Percentiles rank a stretch among this genome's conserved stretches.
Evolutionary conservation across 1,140 invertebrate genomes (phyloP).

Genomic region (Cherax quadricarinatus): DNA sequence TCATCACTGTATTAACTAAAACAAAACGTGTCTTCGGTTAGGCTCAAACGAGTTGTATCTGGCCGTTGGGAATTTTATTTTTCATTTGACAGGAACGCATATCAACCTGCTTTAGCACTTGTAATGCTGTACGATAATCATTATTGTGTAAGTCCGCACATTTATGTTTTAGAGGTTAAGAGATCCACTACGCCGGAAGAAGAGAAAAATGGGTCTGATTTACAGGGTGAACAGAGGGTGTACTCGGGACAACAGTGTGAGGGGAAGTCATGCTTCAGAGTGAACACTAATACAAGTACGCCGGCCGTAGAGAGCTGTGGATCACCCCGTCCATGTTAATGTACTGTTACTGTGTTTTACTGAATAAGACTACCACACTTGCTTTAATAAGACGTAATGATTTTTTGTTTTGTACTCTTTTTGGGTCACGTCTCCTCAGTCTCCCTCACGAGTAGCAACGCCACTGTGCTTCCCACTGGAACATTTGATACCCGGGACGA

Average conservation of each 20-base stretch:
- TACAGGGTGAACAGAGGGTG: neutral
- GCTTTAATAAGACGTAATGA: conserved; percentile 37
- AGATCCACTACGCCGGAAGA: conserved; percentile 15
- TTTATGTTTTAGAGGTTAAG: conserved; percentile 60
- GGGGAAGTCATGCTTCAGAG: neutral
- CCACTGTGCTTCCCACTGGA: neutral
- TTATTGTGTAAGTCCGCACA: conserved; percentile 68
- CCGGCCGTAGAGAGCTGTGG: conserved; percentile 48
- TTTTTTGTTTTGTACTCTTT: conserved; percentile 43
- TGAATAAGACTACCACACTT: conserved; percentile 37
- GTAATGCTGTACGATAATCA: conserved; percentile 67
- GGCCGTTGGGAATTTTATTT: neutral
- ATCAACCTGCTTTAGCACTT: conserved; percentile 65
- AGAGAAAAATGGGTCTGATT: neutral
- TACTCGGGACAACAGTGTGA: neutral
- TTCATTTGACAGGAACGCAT: conserved; percentile 55
- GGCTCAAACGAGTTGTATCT: neutral
- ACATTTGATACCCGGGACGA: neutral
- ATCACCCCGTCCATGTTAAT: conserved; percentile 68
- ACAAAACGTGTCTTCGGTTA: neutral
- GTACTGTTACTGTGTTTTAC: conserved; percentile 62
- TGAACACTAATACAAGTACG: neutral
- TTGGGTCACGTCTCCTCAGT: conserved; percentile 9
- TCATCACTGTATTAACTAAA: too few species aligned
- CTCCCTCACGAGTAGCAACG: neutral